Conservation (phyloP, 2,113 vertebrate species). For the Bungarus multicinctus region DNA sequence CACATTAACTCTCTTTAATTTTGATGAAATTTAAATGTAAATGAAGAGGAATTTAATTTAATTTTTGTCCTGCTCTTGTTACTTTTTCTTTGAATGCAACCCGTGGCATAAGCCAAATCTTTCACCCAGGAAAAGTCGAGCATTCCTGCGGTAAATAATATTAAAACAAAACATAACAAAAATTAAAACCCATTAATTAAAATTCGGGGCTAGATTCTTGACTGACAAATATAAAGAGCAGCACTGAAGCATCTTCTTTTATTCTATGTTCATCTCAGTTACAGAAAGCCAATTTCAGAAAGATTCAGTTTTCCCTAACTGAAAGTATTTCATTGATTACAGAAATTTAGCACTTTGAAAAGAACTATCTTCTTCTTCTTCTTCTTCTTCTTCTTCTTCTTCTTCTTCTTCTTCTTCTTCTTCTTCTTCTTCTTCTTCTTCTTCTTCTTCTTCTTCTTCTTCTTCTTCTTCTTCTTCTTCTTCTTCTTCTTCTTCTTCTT, state of each 20-base stretch:
- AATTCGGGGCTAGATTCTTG: background rate
- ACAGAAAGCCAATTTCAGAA: background rate
- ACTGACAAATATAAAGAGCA: background rate
- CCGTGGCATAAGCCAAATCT: background rate
- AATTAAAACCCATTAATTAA: background rate
- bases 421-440: too few species aligned
- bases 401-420: too few species aligned
- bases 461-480: too few species aligned
- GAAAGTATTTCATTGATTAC: background rate
- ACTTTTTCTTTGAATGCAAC: background rate
- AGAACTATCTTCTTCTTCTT: background rate
- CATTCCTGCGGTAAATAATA: background rate
- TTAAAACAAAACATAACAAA: background rate
- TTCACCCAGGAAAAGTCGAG: background rate
- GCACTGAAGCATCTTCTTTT: background rate
- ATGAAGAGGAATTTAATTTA: background rate
- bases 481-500: too few species aligned
- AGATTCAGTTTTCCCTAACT: background rate
- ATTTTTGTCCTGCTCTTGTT: background rate
- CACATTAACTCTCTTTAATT: background rate
- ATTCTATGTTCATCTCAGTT: background rate
- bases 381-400: background rate
- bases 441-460: too few species aligned
- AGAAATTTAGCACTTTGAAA: background rate
- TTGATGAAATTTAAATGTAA: background rate